phyloP scores from a whole-genome alignment of 1,140 invertebrate species.

The Aphis craccivora region DNA sequence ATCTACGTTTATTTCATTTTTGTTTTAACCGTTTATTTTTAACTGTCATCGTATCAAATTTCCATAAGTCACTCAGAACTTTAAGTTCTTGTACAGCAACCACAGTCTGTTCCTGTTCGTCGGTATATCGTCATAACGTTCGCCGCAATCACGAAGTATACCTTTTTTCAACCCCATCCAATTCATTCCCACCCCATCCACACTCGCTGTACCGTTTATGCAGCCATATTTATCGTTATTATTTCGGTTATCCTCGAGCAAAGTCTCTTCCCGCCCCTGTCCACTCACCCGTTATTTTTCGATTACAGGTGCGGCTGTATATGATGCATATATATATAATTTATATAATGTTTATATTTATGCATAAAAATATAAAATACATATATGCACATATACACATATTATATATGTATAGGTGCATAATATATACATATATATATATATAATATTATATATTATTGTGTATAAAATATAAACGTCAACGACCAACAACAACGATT shows the following conservation, averaged over 20 bases:
- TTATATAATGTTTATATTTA: not conserved
- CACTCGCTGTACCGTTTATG: not conserved
- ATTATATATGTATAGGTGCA: not conserved
- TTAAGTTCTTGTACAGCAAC: not conserved
- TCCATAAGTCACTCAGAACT: not conserved
- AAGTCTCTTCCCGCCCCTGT: not conserved
- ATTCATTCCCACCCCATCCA: not conserved
- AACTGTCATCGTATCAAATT: not conserved
- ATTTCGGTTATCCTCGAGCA: slow-evolving; percentile 21
- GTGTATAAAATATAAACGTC: slow-evolving; percentile 29
- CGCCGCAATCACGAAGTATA: not conserved
- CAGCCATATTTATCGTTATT: slow-evolving; percentile 26
- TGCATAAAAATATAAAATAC: slow-evolving; percentile 22
- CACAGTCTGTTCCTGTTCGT: not conserved
- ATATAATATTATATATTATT: not conserved
- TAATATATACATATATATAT: slow-evolving; percentile 22
- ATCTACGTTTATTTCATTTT: too few relatives aligned
- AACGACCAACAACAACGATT: slow-evolving; percentile 37
- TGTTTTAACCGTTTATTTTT: not conserved
- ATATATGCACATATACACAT: not conserved
- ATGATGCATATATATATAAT: slow-evolving; percentile 6
- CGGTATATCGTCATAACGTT: not conserved
- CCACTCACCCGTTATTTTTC: not conserved
- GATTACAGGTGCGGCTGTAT: slow-evolving; percentile 17
- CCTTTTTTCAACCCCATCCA: not conserved